These are phyloP conservation scores for Mimas tiliae DNA, from an alignment of 2,888 invertebrate species.

Conservation along the genomic window DNA sequence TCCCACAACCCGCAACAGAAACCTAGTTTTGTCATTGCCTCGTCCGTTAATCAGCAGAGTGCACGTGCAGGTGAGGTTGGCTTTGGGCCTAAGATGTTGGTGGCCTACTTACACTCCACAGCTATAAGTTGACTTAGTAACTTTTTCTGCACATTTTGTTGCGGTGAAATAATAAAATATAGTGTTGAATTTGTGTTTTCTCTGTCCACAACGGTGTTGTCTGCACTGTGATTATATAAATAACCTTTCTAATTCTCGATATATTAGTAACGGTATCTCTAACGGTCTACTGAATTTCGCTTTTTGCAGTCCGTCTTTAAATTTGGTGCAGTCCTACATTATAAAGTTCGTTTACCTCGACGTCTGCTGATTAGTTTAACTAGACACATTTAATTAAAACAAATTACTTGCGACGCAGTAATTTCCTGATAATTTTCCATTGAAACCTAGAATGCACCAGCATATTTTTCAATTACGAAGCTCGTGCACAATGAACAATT, in stretches of 20 bases:
- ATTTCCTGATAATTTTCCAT: slow-evolving; percentile 35
- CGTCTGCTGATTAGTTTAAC: slow-evolving; percentile 24
- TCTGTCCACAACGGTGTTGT: slow-evolving; percentile 23
- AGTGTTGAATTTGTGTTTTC: slow-evolving; percentile 17
- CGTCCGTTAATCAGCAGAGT: too few relatives aligned
- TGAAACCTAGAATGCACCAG: slow-evolving; percentile 37
- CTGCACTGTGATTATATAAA: slow-evolving; percentile 29
- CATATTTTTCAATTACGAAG: slow-evolving; percentile 53
- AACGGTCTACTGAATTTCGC: slow-evolving; percentile 30
- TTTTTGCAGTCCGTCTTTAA: slow-evolving; percentile 30
- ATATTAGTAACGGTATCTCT: slow-evolving; percentile 31
- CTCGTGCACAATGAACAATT: slow-evolving; percentile 53
- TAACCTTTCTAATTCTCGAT: slow-evolving; percentile 33
- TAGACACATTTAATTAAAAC: slow-evolving; percentile 30
- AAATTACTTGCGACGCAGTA: slow-evolving; percentile 26
- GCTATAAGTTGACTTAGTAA: neutral
- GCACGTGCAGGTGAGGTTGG: too few relatives aligned
- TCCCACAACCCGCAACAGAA: too few relatives aligned
- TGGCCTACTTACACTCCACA: too few relatives aligned
- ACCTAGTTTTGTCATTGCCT: too few relatives aligned
- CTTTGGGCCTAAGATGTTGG: too few relatives aligned
- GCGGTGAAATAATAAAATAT: slow-evolving; percentile 24
- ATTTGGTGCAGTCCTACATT: slow-evolving; percentile 31
- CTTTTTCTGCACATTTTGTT: slow-evolving; percentile 3
- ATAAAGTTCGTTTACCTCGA: slow-evolving; percentile 30